Percentiles rank a stretch among this genome's conserved stretches.
Conservation (phyloP, 1,140 invertebrate species). For the Pachypeltis micranthus region DNA sequence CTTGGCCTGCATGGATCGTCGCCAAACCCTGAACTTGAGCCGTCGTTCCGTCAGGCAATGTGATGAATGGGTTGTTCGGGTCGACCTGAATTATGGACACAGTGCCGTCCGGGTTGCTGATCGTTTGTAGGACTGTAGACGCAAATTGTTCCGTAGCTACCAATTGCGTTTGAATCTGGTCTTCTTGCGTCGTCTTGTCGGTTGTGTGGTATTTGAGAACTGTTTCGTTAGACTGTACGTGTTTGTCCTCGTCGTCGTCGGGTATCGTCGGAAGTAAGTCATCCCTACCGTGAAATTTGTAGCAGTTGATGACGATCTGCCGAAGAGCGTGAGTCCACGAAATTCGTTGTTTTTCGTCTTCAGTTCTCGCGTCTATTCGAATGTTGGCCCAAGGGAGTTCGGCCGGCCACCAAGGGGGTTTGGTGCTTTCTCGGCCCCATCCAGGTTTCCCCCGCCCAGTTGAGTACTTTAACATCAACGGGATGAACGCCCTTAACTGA, state of each 20-base stretch:
- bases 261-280: constrained; percentile 62
- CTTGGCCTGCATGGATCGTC: background rate
- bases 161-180: background rate
- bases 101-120: constrained; percentile 74
- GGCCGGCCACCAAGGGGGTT: constrained; percentile 93
- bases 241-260: constrained; percentile 67
- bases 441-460: constrained; percentile 81
- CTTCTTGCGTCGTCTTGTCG: background rate
- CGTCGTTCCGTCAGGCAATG: constrained; percentile 86
- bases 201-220: background rate
- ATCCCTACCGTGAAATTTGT: constrained; percentile 92
- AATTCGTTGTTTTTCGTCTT: constrained; percentile 94
- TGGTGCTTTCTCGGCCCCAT: constrained; percentile 88
- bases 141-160: constrained; percentile 57
- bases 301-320: constrained; percentile 96
- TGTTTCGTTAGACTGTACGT: background rate
- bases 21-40: constrained; percentile 70
- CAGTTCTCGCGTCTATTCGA: constrained; percentile 86
- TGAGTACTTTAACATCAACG: constrained; percentile 94
- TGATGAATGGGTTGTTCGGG: constrained; percentile 85
- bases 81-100: constrained; percentile 94
- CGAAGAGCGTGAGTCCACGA: constrained; percentile 94
- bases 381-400: constrained; percentile 96
- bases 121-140: constrained; percentile 82
- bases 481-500: constrained; percentile 89